Evolutionary conservation across 2,797 vertebrate species (phyloP).

Genomic region (Pempheris klunzingeri): DNA sequence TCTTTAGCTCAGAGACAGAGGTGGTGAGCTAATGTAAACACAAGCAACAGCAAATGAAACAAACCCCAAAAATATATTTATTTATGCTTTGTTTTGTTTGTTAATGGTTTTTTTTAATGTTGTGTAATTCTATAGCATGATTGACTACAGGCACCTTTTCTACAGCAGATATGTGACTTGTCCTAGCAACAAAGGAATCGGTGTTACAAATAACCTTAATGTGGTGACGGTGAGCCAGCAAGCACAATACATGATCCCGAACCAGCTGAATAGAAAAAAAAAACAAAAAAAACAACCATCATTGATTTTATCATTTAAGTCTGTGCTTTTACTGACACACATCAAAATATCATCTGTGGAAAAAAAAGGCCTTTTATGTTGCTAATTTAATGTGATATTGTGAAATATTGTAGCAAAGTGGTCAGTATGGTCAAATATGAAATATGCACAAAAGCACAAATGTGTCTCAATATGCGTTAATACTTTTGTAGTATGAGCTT

Average conservation of each 20-base stretch:
- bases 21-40: conserved; percentile 39
- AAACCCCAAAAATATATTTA: neutral
- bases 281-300: no score
- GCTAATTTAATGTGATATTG: neutral
- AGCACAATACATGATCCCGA: neutral
- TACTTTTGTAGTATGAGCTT: neutral
- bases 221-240: neutral
- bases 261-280: neutral
- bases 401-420: neutral
- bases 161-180: neutral
- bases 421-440: neutral
- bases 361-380: neutral
- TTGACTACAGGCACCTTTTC: neutral
- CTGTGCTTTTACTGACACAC: neutral
- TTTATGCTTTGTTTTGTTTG: neutral
- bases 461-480: no score
- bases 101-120: neutral
- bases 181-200: neutral
- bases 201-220: neutral
- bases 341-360: neutral
- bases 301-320: neutral
- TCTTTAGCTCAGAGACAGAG: conserved; percentile 41
- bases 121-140: neutral
- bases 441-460: neutral
- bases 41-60: conserved; percentile 13